Percentiles rank a stretch among this genome's conserved stretches.
Conservation (phyloP, 30 jellyfish, hydroid and myxozoan genomes). For the Aurelia coerulea region DNA sequence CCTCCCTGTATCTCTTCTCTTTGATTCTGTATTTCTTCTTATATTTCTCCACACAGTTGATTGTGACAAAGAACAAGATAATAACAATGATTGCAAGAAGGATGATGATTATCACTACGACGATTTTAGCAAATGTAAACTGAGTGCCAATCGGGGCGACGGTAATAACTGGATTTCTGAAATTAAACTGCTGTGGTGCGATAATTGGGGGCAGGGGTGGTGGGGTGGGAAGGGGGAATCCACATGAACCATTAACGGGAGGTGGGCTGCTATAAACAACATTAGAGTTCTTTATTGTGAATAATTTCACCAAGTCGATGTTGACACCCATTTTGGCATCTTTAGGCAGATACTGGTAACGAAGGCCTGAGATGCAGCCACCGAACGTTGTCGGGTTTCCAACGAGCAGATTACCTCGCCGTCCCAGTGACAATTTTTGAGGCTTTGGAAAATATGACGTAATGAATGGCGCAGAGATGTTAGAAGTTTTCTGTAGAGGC, state of each 20-base stretch:
- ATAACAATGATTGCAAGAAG: conserved; percentile 20
- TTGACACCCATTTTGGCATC: conserved; percentile 1
- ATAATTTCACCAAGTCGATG: not conserved
- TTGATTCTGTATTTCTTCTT: not conserved
- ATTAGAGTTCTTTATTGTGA: not conserved
- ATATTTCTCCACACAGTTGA: not conserved
- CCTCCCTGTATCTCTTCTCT: conserved; percentile 7
- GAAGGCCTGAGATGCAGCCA: conserved; percentile 24
- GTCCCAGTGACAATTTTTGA: not conserved
- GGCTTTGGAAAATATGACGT: conserved; percentile 13
- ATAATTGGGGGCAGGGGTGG: conserved; percentile 24
- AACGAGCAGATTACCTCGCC: conserved; percentile 2
- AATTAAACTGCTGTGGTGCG: conserved; percentile 32
- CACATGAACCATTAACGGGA: conserved; percentile 16
- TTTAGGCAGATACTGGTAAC: not conserved
- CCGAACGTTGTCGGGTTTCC: not conserved
- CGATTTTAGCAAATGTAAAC: conserved; percentile 2
- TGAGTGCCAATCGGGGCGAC: conserved; percentile 29
- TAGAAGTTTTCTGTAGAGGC: not conserved
- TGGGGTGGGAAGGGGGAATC: not conserved
- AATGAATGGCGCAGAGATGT: not conserved
- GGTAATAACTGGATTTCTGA: not conserved
- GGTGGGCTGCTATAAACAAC: not conserved
- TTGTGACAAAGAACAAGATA: conserved; percentile 5
- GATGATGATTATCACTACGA: not conserved